Evolutionary conservation across 2,888 invertebrate species (phyloP).

Genomic region (Nasonia oneida): DNA sequence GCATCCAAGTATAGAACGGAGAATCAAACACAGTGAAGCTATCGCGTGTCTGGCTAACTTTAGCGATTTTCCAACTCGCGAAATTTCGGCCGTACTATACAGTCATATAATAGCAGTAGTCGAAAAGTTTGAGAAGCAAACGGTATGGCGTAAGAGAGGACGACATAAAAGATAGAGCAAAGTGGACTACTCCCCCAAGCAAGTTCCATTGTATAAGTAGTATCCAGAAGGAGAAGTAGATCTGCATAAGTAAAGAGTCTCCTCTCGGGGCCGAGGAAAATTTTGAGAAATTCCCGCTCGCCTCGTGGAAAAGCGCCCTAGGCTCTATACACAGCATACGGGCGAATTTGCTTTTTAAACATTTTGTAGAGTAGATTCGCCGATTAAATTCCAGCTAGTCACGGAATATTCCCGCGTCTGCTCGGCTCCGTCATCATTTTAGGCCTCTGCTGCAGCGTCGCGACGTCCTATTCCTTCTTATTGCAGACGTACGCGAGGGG

Average conservation of each 20-base stretch:
- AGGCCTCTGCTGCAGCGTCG: not conserved
- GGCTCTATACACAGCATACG: not conserved
- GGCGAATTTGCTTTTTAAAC: not conserved
- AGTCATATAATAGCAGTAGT: not conserved
- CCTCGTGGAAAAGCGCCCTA: not conserved
- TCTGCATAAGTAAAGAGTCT: constrained; percentile 56
- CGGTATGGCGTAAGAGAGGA: constrained; percentile 1
- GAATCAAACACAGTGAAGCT: constrained; percentile 21
- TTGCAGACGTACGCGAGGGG: constrained; percentile 23
- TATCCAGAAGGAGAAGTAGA: not conserved
- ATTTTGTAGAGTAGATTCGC: not conserved
- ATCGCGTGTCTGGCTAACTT: not conserved
- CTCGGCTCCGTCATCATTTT: constrained; percentile 19
- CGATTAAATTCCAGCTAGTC: not conserved
- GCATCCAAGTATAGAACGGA: constrained; percentile 10
- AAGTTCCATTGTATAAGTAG: constrained; percentile 41
- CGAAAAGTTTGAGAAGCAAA: not conserved
- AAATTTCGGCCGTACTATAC: too few relatives aligned
- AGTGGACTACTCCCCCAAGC: constrained; percentile 7
- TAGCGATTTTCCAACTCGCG: not conserved
- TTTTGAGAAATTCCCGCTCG: constrained; percentile 46
- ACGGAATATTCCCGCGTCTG: not conserved
- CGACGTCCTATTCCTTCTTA: constrained; percentile 40
- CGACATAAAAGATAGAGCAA: constrained; percentile 10
- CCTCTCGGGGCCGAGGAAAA: not conserved